These are phyloP conservation scores for Isurus oxyrinchus DNA, from an alignment of 2,113 vertebrate genomes.

Conservation along the genomic window DNA sequence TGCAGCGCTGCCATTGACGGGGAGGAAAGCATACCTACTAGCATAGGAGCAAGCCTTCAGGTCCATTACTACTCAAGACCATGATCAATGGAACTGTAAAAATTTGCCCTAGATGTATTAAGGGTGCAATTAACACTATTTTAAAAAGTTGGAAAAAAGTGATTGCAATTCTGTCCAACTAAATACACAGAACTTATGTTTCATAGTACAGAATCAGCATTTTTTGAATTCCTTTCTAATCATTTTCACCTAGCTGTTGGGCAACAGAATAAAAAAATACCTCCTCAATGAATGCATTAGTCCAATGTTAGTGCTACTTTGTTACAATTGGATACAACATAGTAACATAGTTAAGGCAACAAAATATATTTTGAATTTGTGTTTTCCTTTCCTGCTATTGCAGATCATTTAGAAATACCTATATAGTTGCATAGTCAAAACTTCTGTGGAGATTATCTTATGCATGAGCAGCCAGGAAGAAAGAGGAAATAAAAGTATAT, in stretches of 20 bases:
- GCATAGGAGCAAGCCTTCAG: background rate
- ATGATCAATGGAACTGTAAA: no score
- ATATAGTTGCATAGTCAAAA: background rate
- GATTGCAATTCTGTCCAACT: background rate
- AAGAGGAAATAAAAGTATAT: constrained; percentile 15
- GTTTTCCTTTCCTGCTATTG: background rate
- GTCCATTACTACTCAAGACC: background rate
- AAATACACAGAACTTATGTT: background rate
- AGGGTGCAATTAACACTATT: background rate
- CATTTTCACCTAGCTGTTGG: background rate
- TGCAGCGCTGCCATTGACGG: background rate
- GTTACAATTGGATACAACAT: background rate
- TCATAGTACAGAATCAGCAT: background rate
- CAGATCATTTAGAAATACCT: background rate
- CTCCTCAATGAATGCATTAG: background rate
- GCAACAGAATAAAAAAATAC: background rate
- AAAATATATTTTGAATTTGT: background rate
- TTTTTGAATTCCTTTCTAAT: background rate
- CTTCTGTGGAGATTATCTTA: background rate
- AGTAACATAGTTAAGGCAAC: background rate
- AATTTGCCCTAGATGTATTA: background rate
- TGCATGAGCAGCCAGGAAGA: background rate
- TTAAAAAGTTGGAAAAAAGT: background rate
- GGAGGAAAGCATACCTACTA: background rate
- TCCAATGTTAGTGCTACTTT: background rate